A percentile compares a stretch with the other conserved stretches of the same genome.
These are phyloP conservation scores for Lontra canadensis DNA, from an alignment of 2,113 vertebrate species.

Conservation along the genomic window DNA sequence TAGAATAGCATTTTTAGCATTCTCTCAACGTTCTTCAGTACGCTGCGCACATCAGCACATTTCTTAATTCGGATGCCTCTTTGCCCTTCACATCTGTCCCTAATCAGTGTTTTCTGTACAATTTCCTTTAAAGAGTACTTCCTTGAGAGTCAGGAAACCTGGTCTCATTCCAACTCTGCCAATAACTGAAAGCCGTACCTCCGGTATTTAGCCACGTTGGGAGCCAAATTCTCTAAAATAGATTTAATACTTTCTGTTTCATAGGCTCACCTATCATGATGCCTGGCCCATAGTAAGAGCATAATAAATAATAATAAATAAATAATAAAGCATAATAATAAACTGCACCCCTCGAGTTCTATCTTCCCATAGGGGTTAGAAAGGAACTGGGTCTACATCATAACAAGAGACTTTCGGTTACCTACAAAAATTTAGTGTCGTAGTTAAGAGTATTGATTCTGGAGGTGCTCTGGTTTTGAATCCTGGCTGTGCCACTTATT, in stretches of 20 bases:
- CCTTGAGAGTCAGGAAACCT: slow-evolving; percentile 47
- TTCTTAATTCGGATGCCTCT: slow-evolving; percentile 12
- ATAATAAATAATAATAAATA: slow-evolving; percentile 15
- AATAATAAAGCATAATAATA: too few relatives aligned
- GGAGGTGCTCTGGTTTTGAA: slow-evolving; percentile 27
- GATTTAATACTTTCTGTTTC: slow-evolving; percentile 8
- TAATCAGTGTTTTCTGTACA: not conserved
- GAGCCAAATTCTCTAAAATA: slow-evolving; percentile 35
- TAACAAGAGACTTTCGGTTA: slow-evolving; percentile 36
- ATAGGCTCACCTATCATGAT: slow-evolving; percentile 13
- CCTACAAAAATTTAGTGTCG: not conserved
- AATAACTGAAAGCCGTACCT: slow-evolving; percentile 11
- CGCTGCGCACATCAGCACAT: not conserved
- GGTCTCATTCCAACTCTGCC: not conserved
- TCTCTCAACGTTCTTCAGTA: not conserved
- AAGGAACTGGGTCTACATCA: not conserved
- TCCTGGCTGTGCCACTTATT: not conserved
- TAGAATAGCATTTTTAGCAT: slow-evolving; percentile 19
- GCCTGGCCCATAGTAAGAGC: not conserved
- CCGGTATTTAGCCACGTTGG: not conserved
- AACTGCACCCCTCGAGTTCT: not conserved
- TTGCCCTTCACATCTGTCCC: not conserved
- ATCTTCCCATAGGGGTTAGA: not conserved
- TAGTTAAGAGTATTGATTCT: not conserved
- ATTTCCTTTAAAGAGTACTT: slow-evolving; percentile 28